Percentiles rank a stretch among this genome's conserved stretches.
Evolutionary conservation across 2,888 invertebrate genomes (phyloP).

Genomic region (Dione juno): DNA sequence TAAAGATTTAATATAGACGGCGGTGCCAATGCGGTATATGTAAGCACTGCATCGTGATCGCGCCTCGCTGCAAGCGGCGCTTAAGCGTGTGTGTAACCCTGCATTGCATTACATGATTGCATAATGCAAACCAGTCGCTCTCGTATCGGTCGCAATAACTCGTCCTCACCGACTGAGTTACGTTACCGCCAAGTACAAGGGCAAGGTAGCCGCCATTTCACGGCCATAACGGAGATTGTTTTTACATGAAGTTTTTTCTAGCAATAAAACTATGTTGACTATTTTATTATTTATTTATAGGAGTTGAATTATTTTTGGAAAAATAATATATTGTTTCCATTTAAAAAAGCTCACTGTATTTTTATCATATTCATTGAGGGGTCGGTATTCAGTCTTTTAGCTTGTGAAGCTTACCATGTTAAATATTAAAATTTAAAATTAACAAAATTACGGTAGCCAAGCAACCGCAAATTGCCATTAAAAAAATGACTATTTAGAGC

Average conservation of each 20-base stretch:
- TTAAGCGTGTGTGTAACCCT: conserved; percentile 26
- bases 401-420: not conserved
- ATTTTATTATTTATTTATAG: not conserved
- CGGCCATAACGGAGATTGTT: conserved; percentile 39
- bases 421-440: not conserved
- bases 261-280: conserved; percentile 5
- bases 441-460: conserved; percentile 8
- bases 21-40: conserved; percentile 32
- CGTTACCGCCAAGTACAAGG: conserved; percentile 49
- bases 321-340: no score
- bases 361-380: no score
- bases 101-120: conserved; percentile 69
- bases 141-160: conserved; percentile 48
- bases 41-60: conserved; percentile 33
- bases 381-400: no score
- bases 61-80: conserved; percentile 35
- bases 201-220: conserved; percentile 49
- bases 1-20: conserved; percentile 43
- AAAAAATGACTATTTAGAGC: conserved; percentile 71
- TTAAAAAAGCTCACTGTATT: no score
- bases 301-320: no score
- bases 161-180: conserved; percentile 46
- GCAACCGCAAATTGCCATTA: conserved; percentile 44
- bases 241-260: not conserved
- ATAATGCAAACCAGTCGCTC: conserved; percentile 71